These are phyloP conservation scores for Nineta flava DNA, from an alignment of 2,888 invertebrate genomes.

Conservation along the genomic window DNA sequence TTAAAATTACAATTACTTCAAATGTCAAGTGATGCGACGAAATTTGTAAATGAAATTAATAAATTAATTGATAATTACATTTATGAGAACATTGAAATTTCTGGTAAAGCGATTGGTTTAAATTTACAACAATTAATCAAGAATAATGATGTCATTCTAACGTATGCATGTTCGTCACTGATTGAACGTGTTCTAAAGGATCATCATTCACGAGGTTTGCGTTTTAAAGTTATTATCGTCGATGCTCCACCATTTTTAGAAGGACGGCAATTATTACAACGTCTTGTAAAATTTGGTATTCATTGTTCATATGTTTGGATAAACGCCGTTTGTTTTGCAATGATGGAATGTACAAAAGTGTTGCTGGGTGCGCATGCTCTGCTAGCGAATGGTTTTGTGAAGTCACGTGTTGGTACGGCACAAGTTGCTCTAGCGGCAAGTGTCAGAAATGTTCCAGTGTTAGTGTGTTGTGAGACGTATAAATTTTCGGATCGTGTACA, in stretches of 20 bases:
- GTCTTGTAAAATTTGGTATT: constrained; percentile 53
- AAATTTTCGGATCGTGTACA: constrained; percentile 90
- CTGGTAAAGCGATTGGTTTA: constrained; percentile 71
- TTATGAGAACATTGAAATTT: constrained; percentile 70
- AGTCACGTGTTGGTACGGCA: constrained; percentile 77
- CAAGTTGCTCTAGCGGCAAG: constrained; percentile 77
- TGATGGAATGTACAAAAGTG: constrained; percentile 71
- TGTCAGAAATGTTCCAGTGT: constrained; percentile 76
- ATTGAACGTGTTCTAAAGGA: constrained; percentile 55
- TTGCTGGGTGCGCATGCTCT: constrained; percentile 79
- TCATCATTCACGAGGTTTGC: constrained; percentile 33
- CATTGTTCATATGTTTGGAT: constrained; percentile 68
- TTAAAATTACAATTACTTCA: constrained; percentile 56
- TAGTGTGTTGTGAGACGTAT: constrained; percentile 93
- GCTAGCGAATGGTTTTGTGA: constrained; percentile 79
- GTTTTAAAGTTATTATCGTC: constrained; percentile 49
- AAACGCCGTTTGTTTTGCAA: constrained; percentile 62
- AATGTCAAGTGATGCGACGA: constrained; percentile 43
- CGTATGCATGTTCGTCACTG: constrained; percentile 70
- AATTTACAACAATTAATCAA: constrained; percentile 68
- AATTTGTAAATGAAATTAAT: constrained; percentile 56
- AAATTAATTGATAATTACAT: constrained; percentile 60
- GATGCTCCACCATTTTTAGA: constrained; percentile 60
- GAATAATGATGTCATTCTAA: constrained; percentile 72
- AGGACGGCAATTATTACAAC: constrained; percentile 58